A percentile compares a stretch with the other conserved stretches of the same genome.
Conservation (phyloP, 2,113 vertebrate genomes). For the Micronycteris hirsuta region DNA sequence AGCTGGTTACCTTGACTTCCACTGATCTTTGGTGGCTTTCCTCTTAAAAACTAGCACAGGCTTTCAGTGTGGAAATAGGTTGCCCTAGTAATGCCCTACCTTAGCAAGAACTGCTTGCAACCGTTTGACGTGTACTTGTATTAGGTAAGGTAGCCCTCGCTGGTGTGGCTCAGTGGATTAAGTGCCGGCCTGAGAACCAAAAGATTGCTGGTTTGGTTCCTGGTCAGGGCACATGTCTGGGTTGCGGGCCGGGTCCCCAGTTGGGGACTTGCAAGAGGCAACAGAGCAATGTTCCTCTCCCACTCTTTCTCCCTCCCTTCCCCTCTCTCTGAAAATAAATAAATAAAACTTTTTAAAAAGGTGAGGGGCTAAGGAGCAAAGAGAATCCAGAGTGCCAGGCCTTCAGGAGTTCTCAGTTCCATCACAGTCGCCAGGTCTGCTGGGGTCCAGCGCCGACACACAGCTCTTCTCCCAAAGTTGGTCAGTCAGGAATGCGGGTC, state of each 20-base stretch:
- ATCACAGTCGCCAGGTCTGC: not conserved
- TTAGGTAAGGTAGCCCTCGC: not conserved
- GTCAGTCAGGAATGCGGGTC: not conserved
- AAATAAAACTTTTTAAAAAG: too few species aligned
- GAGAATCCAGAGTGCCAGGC: not conserved
- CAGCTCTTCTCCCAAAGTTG: not conserved
- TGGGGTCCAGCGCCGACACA: too few species aligned
- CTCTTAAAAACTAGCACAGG: not conserved
- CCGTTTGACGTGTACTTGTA: not conserved
- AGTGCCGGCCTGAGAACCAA: too few species aligned
- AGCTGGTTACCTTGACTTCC: not conserved
- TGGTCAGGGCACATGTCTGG: too few species aligned
- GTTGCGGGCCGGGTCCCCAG: too few species aligned
- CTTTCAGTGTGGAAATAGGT: not conserved
- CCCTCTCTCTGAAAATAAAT: too few species aligned
- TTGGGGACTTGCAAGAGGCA: too few species aligned
- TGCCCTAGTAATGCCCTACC: not conserved
- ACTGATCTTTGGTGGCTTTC: not conserved
- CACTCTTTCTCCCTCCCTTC: too few species aligned
- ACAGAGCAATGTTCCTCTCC: too few species aligned
- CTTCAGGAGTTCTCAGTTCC: not conserved
- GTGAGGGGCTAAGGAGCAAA: not conserved
- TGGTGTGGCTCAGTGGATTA: too few species aligned
- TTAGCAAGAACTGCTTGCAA: not conserved
- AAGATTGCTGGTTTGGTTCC: too few species aligned